Evolutionary conservation across 2,888 invertebrate genomes (phyloP).

Genomic region (Trichacis sp.): DNA sequence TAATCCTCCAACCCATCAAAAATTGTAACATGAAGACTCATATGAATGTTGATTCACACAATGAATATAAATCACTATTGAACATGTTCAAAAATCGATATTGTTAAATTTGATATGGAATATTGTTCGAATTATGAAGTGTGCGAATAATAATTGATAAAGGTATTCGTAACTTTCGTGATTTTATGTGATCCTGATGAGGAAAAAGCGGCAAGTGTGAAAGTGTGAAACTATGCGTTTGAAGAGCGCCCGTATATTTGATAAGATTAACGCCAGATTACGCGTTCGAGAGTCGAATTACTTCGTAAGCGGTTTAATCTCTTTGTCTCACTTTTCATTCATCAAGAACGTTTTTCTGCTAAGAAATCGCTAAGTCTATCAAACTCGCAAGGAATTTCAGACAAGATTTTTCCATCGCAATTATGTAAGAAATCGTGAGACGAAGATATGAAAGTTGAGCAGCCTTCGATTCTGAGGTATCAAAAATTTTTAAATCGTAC

Average conservation of each 20-base stretch:
- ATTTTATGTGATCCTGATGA: constrained; percentile 8
- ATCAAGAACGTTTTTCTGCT: not conserved
- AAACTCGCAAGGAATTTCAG: too few species aligned
- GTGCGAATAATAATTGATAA: constrained; percentile 6
- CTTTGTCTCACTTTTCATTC: constrained; percentile 1
- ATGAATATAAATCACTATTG: too few species aligned
- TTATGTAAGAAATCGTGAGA: not conserved
- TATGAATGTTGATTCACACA: not conserved
- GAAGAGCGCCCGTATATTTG: constrained; percentile 32
- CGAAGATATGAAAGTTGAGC: not conserved
- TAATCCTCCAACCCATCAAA: too few species aligned
- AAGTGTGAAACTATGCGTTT: constrained; percentile 51
- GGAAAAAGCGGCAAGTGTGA: constrained; percentile 25
- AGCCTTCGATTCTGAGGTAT: not conserved
- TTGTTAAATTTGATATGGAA: too few species aligned
- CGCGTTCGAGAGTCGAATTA: constrained; percentile 3
- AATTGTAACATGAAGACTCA: too few species aligned
- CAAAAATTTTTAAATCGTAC: not conserved
- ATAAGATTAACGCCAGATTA: constrained; percentile 12
- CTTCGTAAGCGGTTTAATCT: constrained; percentile 7
- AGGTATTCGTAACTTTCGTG: constrained; percentile 19
- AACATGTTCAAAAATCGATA: too few species aligned
- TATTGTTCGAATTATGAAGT: too few species aligned
- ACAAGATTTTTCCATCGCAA: too few species aligned
- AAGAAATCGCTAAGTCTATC: too few species aligned